Percentiles rank a stretch among this genome's conserved stretches.
phyloP scores from a whole-genome alignment of 2,888 invertebrate genomes.

The Lasius fuliginosus region DNA sequence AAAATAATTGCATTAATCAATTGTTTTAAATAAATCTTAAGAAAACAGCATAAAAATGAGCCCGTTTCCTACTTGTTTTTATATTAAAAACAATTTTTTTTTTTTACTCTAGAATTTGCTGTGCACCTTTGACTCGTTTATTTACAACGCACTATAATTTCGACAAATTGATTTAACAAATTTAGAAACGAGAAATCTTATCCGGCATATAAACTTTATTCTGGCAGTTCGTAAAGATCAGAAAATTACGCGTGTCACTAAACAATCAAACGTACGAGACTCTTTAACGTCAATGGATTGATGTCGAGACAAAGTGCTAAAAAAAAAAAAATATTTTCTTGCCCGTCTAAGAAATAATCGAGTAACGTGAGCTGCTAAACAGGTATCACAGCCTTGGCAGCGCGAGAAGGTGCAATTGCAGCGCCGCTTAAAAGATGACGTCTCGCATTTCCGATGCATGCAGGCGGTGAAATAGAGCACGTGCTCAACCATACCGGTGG shows the following conservation, averaged over 20 bases:
- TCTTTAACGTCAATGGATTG: conserved; percentile 64
- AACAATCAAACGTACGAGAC: conserved; percentile 66
- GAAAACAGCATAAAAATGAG: background rate
- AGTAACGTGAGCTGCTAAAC: background rate
- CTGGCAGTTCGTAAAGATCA: conserved; percentile 63
- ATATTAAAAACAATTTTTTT: background rate
- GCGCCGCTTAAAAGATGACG: conserved; percentile 22
- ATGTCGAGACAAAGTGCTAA: background rate
- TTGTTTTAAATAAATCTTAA: background rate
- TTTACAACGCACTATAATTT: background rate
- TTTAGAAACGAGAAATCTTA: background rate
- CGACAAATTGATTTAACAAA: background rate
- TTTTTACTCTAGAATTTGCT: background rate
- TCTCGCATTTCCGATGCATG: conserved; percentile 49
- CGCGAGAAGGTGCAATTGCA: conserved; percentile 57
- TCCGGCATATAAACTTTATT: conserved; percentile 57
- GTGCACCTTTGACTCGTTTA: background rate
- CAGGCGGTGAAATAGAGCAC: conserved; percentile 56
- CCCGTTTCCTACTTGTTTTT: too few relatives aligned
- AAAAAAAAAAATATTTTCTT: background rate
- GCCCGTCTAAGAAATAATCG: background rate
- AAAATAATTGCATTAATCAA: background rate
- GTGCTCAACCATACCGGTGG: conserved; percentile 60
- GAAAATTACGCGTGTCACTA: conserved; percentile 67
- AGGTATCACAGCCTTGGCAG: background rate